Evolutionary conservation across 2,113 vertebrate species (phyloP).

Genomic region (Pelodiscus sinensis): DNA sequence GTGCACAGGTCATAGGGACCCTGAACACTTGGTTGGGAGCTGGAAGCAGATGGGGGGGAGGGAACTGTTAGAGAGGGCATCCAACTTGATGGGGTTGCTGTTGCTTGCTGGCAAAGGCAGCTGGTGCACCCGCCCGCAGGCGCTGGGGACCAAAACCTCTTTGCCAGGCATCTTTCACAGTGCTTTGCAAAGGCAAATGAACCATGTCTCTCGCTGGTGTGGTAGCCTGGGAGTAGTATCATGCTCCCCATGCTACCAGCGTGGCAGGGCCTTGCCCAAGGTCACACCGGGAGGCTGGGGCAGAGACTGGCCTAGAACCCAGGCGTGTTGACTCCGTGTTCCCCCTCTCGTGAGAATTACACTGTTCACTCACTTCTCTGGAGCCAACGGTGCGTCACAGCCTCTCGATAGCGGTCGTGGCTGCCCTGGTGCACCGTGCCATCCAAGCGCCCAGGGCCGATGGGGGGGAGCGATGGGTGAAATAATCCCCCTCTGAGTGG

Average conservation of each 20-base stretch:
- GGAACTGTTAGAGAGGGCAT: background rate
- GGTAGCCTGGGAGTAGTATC: background rate
- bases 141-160: background rate
- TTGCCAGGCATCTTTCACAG: background rate
- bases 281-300: background rate
- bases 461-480: slow-evolving; percentile 54
- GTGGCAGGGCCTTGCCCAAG: background rate
- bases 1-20: slow-evolving; percentile 79
- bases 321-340: background rate
- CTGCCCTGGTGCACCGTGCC: slow-evolving; percentile 68
- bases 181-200: background rate
- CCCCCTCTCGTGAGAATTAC: background rate
- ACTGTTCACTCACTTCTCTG: slow-evolving; percentile 66
- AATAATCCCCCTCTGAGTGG: background rate
- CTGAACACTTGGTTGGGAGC: slow-evolving; percentile 84
- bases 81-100: background rate
- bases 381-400: slow-evolving; percentile 52
- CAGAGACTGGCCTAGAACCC: background rate
- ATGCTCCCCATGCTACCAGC: accelerated
- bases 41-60: slow-evolving; percentile 31
- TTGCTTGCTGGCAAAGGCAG: background rate
- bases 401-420: slow-evolving; percentile 67
- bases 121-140: background rate
- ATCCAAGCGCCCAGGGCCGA: slow-evolving; percentile 49
- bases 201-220: background rate